Evolutionary conservation across 2,797 vertebrate species (phyloP).

Genomic region (Sebastes elongatus): DNA sequence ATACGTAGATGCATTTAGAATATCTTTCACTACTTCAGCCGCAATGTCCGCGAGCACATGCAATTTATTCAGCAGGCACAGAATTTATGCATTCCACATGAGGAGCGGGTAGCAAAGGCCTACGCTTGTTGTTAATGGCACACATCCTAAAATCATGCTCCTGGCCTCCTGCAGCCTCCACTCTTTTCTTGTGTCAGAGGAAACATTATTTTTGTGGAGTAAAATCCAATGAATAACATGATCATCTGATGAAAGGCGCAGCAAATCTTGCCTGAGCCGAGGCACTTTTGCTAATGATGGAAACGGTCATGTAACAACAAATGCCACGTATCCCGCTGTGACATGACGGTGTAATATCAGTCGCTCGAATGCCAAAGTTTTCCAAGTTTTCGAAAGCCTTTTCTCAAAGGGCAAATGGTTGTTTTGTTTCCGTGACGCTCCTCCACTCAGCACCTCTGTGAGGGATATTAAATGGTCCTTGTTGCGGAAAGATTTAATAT

Average conservation of each 20-base stretch:
- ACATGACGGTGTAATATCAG: not conserved
- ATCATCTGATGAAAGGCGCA: conserved; percentile 71
- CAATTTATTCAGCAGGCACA: conserved; percentile 65
- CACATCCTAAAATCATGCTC: conserved; percentile 78
- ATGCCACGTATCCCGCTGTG: conserved; percentile 10
- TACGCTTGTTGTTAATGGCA: conserved; percentile 80
- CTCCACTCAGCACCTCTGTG: conserved; percentile 45
- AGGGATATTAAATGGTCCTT: conserved; percentile 3
- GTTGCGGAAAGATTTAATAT: conserved; percentile 42
- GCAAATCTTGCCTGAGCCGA: conserved; percentile 58
- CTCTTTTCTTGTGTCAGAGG: conserved; percentile 40
- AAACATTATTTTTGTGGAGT: conserved; percentile 64
- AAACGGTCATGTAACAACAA: conserved; percentile 34
- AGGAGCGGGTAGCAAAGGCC: conserved; percentile 51
- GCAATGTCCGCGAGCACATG: conserved; percentile 57
- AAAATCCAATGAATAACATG: conserved; percentile 66
- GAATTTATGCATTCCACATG: conserved; percentile 71
- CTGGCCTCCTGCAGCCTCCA: conserved; percentile 48
- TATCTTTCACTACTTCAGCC: conserved; percentile 65
- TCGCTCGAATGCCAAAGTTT: not conserved
- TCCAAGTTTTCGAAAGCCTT: not conserved
- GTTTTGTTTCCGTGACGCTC: conserved; percentile 28
- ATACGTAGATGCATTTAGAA: conserved; percentile 52
- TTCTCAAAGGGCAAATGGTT: conserved; percentile 2
- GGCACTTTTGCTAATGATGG: conserved; percentile 43